A percentile compares a stretch with the other conserved stretches of the same genome.
Conservation (phyloP, 2,113 vertebrate genomes). For the Alligator sinensis region DNA sequence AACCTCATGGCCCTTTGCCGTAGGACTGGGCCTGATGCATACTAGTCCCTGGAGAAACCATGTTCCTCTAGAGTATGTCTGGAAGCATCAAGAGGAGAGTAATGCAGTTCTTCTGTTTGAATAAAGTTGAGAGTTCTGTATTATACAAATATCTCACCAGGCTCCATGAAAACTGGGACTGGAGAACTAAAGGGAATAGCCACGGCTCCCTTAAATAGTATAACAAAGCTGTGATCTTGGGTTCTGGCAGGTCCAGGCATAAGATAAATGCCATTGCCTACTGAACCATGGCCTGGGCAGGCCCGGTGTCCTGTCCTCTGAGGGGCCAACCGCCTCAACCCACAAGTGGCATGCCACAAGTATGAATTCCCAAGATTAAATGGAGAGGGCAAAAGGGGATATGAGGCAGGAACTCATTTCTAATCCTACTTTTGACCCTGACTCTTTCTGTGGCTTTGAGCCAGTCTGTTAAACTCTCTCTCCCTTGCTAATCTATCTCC, state of each 20-base stretch:
- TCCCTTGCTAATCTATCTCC: background rate
- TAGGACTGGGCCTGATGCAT: background rate
- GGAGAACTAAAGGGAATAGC: conserved; percentile 68
- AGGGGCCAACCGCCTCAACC: conserved; percentile 64
- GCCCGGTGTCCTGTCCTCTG: conserved; percentile 57
- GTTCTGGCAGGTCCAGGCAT: conserved; percentile 72
- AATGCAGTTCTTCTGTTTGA: conserved; percentile 15
- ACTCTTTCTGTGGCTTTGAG: background rate
- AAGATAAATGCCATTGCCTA: conserved; percentile 31
- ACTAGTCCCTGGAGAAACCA: background rate
- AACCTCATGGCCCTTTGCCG: background rate
- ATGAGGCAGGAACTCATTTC: background rate
- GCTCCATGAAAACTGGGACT: conserved; percentile 55
- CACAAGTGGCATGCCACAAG: conserved; percentile 57
- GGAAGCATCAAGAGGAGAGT: background rate
- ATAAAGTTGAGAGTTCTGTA: conserved; percentile 38
- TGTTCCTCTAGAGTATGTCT: background rate
- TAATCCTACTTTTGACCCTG: background rate
- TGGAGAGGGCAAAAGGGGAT: conserved; percentile 41
- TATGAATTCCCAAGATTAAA: conserved; percentile 50
- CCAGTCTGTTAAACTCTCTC: background rate
- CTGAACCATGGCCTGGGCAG: conserved; percentile 31
- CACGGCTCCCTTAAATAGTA: conserved; percentile 60
- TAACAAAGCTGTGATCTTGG: conserved; percentile 46
- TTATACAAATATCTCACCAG: conserved; percentile 58